These are phyloP conservation scores for Catonia carolina DNA, from an alignment of 2,888 invertebrate species.

Conservation along the genomic window DNA sequence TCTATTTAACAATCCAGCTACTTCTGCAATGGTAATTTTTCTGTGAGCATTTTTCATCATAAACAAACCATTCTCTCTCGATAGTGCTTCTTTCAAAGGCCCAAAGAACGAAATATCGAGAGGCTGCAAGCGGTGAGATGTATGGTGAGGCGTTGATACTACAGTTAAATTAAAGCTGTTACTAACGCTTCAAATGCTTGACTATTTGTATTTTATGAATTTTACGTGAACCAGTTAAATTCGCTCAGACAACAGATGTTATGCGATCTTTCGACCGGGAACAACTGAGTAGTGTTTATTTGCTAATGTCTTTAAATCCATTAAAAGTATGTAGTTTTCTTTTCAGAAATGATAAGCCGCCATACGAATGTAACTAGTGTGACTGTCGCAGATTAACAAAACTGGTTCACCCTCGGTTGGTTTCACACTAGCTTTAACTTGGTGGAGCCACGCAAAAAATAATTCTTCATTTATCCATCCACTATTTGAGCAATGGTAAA, in stretches of 20 bases:
- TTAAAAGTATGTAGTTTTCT: constrained; percentile 33
- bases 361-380: constrained; percentile 36
- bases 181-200: no score
- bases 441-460: constrained; percentile 31
- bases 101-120: constrained; percentile 35
- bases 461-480: constrained; percentile 37
- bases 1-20: constrained; percentile 23
- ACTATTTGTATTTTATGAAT: no score
- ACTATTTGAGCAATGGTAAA: constrained; percentile 35
- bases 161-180: no score
- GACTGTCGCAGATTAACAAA: constrained; percentile 38
- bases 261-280: no score
- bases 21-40: constrained; percentile 17
- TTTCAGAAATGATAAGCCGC: constrained; percentile 30
- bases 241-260: no score
- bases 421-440: constrained; percentile 37
- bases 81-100: constrained; percentile 36
- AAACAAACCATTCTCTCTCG: constrained; percentile 33
- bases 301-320: no score
- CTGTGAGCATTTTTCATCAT: constrained; percentile 11
- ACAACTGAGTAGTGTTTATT: no score
- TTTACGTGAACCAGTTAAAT: no score
- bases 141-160: no score
- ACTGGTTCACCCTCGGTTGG: constrained; percentile 38
- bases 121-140: constrained; percentile 35